A percentile compares a stretch with the other conserved stretches of the same genome.
phyloP scores from a whole-genome alignment of 2,888 invertebrate species.

The Xiphydria camelus region DNA sequence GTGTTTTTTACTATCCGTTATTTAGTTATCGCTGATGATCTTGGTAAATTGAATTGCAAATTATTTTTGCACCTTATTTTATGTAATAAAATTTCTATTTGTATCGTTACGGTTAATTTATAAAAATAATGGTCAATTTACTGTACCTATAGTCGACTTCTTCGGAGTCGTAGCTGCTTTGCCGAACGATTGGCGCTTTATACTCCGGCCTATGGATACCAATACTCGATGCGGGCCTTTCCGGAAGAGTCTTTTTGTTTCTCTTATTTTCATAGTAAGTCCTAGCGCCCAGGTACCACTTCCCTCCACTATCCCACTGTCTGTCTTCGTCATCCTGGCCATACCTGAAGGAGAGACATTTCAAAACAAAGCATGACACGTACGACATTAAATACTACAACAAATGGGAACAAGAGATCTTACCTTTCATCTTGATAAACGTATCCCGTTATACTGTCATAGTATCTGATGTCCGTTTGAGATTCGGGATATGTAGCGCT shows the following conservation, averaged over 20 bases:
- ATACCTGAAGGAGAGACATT: slow-evolving; percentile 50
- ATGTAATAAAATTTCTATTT: too few relatives aligned
- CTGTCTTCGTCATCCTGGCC: slow-evolving; percentile 70
- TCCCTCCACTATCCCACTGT: slow-evolving; percentile 76
- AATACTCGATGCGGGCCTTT: slow-evolving; percentile 52
- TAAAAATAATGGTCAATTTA: too few relatives aligned
- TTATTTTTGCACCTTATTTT: too few relatives aligned
- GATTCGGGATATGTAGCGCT: slow-evolving; percentile 52
- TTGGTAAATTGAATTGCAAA: too few relatives aligned
- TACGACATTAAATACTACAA: too few relatives aligned
- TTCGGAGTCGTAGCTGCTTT: slow-evolving; percentile 52
- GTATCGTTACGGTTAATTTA: too few relatives aligned
- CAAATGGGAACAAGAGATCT: not conserved
- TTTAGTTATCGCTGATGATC: too few relatives aligned
- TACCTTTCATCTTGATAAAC: slow-evolving; percentile 64
- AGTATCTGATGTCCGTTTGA: slow-evolving; percentile 62
- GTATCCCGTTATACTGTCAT: slow-evolving; percentile 65
- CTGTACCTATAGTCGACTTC: slow-evolving; percentile 50
- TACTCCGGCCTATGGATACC: slow-evolving; percentile 50
- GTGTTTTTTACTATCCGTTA: too few relatives aligned
- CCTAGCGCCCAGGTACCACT: slow-evolving; percentile 45
- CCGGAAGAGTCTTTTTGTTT: slow-evolving; percentile 52
- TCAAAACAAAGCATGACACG: too few relatives aligned
- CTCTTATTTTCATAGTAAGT: slow-evolving; percentile 51
- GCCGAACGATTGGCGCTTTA: slow-evolving; percentile 46